Base-by-base conservation (phyloP, 1,140 invertebrate species). In the Drosophila suzukii region DNA sequence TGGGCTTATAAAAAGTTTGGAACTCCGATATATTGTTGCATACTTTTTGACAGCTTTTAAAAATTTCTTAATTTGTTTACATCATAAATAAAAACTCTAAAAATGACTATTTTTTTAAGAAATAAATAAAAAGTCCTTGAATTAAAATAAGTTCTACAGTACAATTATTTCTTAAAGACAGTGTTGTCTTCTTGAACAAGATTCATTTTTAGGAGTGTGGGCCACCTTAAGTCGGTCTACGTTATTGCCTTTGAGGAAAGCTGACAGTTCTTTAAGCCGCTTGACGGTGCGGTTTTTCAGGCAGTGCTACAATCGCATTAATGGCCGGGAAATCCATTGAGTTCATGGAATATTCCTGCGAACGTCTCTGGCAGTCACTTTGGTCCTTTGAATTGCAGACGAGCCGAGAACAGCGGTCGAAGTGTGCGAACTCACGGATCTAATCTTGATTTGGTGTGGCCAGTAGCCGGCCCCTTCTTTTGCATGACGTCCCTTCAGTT, bases 211-310 rank as follows among this genome's bases (percentile, higher is more conserved):
- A 17, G 15, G 10, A 46, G 43, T 46, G 43, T 20, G 43, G 43
- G 2, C 10, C 10, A 10, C 32, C 58, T 49, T 59, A 47, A 34
- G 30, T 27, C 43, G 13, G 6, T 47, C 13, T 20, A 13, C 38
- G 44, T 17, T 20, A 43, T 44, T 34, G 36, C 62, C 65, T 68
- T 68, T 54, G 57, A 62, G 62, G 41, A 15, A 36, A 47, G 43
- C 62, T 62, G 62, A 38, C 62, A 49, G 50, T 77, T 70, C 54
- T 51, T 60, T 77, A 70, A 77, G 75, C 39, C 20, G 63, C 41
- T 59, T 75, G 73, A 53, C 49, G 30, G 36, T 68, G 54, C 39
- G 39, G 39, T 71, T 75, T 55, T 63, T 54, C 36, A 20, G 47
- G 34, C 58, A 51, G 12, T 36, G 46, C 61, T 67, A 67, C 65